Percentiles rank a stretch among this genome's conserved stretches.
phyloP scores from a whole-genome alignment of 2,888 invertebrate species.

The Pollenia griseotomentosa region DNA sequence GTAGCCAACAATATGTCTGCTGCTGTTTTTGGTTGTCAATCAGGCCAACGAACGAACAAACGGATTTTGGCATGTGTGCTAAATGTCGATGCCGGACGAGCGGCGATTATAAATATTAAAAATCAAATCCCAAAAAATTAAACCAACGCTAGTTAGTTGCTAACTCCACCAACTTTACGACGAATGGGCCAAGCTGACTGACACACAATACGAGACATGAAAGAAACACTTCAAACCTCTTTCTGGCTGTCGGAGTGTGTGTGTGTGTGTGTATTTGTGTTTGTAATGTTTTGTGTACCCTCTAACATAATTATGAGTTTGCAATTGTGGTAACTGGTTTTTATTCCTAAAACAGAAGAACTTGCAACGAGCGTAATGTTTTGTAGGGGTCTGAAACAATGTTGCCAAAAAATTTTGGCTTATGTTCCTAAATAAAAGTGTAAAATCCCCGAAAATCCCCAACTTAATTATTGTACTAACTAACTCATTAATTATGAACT shows the following conservation, averaged over 20 bases:
- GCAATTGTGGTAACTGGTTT: conserved; percentile 64
- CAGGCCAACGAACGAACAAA: conserved; percentile 39
- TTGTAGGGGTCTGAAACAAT: no score
- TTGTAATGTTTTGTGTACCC: conserved; percentile 14
- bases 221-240: conserved; percentile 45
- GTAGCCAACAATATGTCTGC: conserved; percentile 32
- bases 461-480: no score
- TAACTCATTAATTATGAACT: no score
- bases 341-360: conserved; percentile 35
- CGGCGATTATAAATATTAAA: conserved; percentile 35
- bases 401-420: no score
- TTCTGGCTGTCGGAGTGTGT: conserved; percentile 22
- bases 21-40: conserved; percentile 48
- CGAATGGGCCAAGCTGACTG: conserved; percentile 25
- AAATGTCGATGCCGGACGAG: conserved; percentile 39
- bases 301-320: conserved; percentile 63
- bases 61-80: conserved; percentile 54
- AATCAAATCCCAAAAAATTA: conserved; percentile 23
- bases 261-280: not conserved
- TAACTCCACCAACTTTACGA: not conserved
- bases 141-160: conserved; percentile 6
- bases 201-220: conserved; percentile 46
- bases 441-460: no score
- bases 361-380: conserved; percentile 30
- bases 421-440: no score